phyloP scores from a whole-genome alignment of 1,140 invertebrate genomes.

The Delia radicum region DNA sequence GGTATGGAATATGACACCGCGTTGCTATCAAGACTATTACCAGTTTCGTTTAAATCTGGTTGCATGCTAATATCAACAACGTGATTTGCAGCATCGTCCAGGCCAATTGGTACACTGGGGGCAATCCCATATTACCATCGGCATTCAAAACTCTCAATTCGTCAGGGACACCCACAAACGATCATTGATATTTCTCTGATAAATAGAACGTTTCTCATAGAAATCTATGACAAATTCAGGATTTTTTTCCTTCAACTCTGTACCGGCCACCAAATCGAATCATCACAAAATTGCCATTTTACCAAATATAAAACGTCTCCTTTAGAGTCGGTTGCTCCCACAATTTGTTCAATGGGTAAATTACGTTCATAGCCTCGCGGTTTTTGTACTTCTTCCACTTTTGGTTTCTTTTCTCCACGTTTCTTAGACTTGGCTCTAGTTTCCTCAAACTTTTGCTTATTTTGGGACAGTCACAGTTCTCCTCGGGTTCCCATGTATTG shows the following conservation, averaged over 20 bases:
- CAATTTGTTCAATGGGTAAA: conserved; percentile 89
- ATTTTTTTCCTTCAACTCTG: conserved; percentile 41
- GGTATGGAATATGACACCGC: conserved; percentile 49
- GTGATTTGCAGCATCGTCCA: conserved; percentile 24
- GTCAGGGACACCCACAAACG: conserved; percentile 44
- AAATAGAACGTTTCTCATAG: conserved; percentile 50
- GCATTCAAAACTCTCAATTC: conserved; percentile 36
- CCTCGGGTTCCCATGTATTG: conserved; percentile 87
- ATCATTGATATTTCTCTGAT: conserved; percentile 36
- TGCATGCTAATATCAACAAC: conserved; percentile 29
- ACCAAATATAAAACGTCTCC: conserved; percentile 49
- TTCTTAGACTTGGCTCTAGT: conserved; percentile 66
- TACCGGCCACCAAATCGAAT: conserved; percentile 47
- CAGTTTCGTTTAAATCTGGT: conserved; percentile 32
- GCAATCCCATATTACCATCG: conserved; percentile 22
- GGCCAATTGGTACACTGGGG: background rate
- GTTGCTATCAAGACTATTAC: conserved; percentile 32
- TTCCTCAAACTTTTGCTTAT: conserved; percentile 84
- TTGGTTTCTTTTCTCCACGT: conserved; percentile 56
- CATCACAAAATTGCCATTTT: conserved; percentile 48
- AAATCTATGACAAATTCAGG: conserved; percentile 49
- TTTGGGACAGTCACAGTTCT: conserved; percentile 90
- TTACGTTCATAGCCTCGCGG: conserved; percentile 77
- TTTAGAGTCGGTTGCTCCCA: conserved; percentile 66
- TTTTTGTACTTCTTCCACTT: conserved; percentile 52